Conservation (phyloP, 1,140 invertebrate genomes). For the Leptinotarsa texana region DNA sequence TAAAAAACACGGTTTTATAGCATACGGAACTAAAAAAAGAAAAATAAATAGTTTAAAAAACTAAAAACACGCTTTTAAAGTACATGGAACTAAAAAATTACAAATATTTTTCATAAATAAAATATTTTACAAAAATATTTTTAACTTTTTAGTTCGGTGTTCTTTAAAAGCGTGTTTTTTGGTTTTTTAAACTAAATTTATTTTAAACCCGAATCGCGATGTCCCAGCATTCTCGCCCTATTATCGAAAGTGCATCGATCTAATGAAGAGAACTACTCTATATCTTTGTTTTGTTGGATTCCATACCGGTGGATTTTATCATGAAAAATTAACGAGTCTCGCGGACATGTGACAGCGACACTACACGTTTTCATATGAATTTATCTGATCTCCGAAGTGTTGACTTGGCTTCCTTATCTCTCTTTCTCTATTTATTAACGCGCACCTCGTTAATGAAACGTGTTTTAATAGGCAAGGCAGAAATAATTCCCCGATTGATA, state of each 20-base stretch:
- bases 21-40: too few relatives aligned
- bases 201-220: background rate
- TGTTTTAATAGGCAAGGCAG: background rate
- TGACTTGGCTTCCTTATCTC: constrained; percentile 24
- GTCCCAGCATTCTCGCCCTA: background rate
- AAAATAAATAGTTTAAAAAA: too few relatives aligned
- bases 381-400: constrained; percentile 34
- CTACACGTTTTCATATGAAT: constrained; percentile 27
- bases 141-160: too few relatives aligned
- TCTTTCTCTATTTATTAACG: constrained; percentile 15
- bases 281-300: background rate
- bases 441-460: constrained; percentile 20
- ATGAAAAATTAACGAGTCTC: constrained; percentile 2
- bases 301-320: background rate
- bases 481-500: background rate
- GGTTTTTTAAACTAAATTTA: too few relatives aligned
- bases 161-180: too few relatives aligned
- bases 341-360: constrained; percentile 29
- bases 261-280: background rate
- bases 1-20: too few relatives aligned
- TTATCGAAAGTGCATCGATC: background rate
- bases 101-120: too few relatives aligned
- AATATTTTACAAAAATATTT: too few relatives aligned
- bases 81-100: too few relatives aligned
- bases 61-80: too few relatives aligned